Evolutionary conservation across 2,888 invertebrate genomes (phyloP), one percentile per base, ranked within the genome.

Genomic region (Cataglyphis livida): DNA sequence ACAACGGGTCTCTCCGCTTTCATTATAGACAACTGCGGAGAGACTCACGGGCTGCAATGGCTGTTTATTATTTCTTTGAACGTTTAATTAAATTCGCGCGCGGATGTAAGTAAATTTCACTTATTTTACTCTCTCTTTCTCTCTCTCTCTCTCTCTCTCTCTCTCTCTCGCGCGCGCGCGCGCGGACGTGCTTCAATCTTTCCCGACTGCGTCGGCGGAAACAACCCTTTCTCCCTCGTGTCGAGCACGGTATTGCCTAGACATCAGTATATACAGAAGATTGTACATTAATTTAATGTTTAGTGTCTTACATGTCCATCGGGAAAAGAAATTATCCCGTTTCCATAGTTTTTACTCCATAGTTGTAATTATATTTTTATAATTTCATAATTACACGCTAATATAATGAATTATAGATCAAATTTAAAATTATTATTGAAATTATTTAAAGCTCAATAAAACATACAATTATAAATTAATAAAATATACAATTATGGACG

Each of bases 51-150:
- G 12, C 41, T 44, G 41, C 41, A 12, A 41, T 44, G 12, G 15
- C 41, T 44, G 3, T 44, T 66, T 74, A 44, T 75, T 66, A 66
- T 76, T 82, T 76, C 81, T 82, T 65, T 66, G 59, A 82, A 44
- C 71, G 66, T 82, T 82, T 76, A 76, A 82, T 82, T 82, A 76
- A 82, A 82, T 65, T 64, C 61, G 21, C 64, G 76, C 65, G 59
- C 74, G 65, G 59, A 28, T 59, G 44, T 38, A 38, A 65, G 38
- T 38, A 64, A 65, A 76, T 76, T 76, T 76, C 65, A 44, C 76
- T 57, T 65, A 59, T 48, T 76, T 82, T 35, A 21, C 32, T 7
- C 48, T n/a, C 18, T n/a, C 25, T 28, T 0, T 28, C 25, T n/a
- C n/a, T n/a, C n/a, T n/a, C n/a, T n/a, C n/a, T n/a, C n/a, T n/a